A percentile compares a stretch with the other conserved stretches of the same genome.
Conservation (phyloP, 2,113 vertebrate species). For the Ptychochromis oligacanthus region DNA sequence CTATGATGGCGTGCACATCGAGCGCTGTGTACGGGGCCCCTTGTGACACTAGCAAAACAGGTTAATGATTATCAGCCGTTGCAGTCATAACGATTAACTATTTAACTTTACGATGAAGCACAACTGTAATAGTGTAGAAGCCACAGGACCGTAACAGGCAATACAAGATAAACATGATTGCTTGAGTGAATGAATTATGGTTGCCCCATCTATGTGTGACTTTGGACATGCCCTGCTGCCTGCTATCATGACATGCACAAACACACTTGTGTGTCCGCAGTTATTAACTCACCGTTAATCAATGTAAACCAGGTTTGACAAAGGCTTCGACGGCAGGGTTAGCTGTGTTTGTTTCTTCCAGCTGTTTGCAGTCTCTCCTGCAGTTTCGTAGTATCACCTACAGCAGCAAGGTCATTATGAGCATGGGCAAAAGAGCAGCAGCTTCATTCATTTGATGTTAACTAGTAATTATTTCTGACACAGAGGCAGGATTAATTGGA, state of each 20-base stretch:
- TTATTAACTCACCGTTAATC: neutral
- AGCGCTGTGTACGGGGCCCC: no score
- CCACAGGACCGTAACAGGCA: neutral
- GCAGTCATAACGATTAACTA: neutral
- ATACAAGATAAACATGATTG: neutral
- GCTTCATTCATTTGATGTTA: neutral
- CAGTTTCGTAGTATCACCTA: neutral
- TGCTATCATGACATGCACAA: neutral
- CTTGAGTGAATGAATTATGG: neutral
- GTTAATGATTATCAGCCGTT: neutral
- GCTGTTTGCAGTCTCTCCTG: neutral
- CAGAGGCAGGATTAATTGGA: neutral
- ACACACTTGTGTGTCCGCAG: neutral
- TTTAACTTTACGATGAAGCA: neutral
- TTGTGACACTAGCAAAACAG: neutral
- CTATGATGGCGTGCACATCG: neutral
- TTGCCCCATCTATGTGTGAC: neutral
- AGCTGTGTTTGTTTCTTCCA: neutral
- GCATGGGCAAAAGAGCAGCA: neutral
- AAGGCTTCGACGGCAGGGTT: no score
- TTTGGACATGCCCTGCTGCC: neutral
- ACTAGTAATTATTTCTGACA: neutral
- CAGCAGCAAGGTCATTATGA: neutral
- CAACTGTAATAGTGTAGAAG: neutral
- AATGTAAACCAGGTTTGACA: neutral